Evolutionary conservation across 92 coral and sea anemone genomes (phyloP).

Genomic region (Hydrozoanthus gracilis): DNA sequence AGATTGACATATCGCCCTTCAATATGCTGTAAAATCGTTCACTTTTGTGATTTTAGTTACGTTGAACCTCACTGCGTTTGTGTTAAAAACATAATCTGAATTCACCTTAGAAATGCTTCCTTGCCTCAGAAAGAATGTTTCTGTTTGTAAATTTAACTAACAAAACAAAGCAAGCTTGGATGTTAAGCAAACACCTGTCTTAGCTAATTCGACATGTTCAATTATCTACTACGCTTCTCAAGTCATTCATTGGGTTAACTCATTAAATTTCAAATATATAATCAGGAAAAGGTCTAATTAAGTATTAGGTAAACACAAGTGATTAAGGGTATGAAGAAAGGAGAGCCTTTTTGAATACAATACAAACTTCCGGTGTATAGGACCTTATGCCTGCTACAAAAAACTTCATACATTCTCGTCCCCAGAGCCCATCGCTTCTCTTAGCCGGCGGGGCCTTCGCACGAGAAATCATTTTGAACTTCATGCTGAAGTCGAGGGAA

Average conservation of each 20-base stretch:
- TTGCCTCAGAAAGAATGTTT: conserved; percentile 31
- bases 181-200: not conserved
- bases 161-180: not conserved
- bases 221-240: not conserved
- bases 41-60: not conserved
- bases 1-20: not conserved
- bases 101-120: conserved; percentile 11
- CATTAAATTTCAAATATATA: not conserved
- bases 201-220: not conserved
- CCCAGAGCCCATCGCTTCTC: too few species aligned
- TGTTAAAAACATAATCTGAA: not conserved
- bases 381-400: too few species aligned
- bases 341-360: too few species aligned
- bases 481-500: too few species aligned
- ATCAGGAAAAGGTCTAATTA: too few species aligned
- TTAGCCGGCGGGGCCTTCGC: too few species aligned
- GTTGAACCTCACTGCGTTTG: not conserved
- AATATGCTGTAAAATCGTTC: not conserved
- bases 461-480: too few species aligned
- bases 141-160: conserved; percentile 15
- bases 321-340: too few species aligned
- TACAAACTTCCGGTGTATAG: too few species aligned
- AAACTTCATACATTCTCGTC: too few species aligned
- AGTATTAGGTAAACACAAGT: too few species aligned
- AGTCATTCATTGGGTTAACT: not conserved